These are phyloP conservation scores for Torymus tubicola DNA, from an alignment of 2,888 invertebrate genomes.

Conservation along the genomic window DNA sequence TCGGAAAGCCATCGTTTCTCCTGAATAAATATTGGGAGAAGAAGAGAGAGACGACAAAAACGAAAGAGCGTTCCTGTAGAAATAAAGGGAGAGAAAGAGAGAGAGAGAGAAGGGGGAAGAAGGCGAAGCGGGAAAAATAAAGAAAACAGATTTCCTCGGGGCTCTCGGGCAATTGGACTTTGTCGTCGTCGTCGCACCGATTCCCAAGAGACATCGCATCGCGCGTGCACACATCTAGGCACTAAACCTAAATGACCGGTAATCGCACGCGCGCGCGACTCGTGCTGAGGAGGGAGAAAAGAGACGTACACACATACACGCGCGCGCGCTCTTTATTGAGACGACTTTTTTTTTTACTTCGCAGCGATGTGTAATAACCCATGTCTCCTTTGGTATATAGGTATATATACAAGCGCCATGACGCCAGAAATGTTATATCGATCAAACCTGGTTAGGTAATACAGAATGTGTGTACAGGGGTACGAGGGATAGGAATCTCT, in stretches of 20 bases:
- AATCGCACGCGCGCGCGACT: constrained; percentile 50
- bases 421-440: constrained; percentile 53
- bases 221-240: constrained; percentile 32
- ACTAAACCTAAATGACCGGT: constrained; percentile 64
- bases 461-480: background rate
- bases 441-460: constrained; percentile 52
- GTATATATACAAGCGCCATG: constrained; percentile 51
- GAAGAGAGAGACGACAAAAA: no score
- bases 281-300: constrained; percentile 54
- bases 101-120: background rate
- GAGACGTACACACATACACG: constrained; percentile 60
- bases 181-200: background rate
- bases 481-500: no score
- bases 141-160: constrained; percentile 41
- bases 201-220: constrained; percentile 22
- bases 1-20: background rate
- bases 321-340: constrained; percentile 27
- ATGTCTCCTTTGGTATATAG: constrained; percentile 2
- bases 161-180: constrained; percentile 22
- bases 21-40: background rate
- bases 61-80: no score
- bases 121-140: constrained; percentile 30
- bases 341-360: background rate
- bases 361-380: no score
- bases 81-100: constrained; percentile 3